A percentile compares a stretch with the other conserved stretches of the same genome.
These are phyloP conservation scores for Torymus auratus DNA, from an alignment of 2,888 invertebrate species.

Conservation along the genomic window DNA sequence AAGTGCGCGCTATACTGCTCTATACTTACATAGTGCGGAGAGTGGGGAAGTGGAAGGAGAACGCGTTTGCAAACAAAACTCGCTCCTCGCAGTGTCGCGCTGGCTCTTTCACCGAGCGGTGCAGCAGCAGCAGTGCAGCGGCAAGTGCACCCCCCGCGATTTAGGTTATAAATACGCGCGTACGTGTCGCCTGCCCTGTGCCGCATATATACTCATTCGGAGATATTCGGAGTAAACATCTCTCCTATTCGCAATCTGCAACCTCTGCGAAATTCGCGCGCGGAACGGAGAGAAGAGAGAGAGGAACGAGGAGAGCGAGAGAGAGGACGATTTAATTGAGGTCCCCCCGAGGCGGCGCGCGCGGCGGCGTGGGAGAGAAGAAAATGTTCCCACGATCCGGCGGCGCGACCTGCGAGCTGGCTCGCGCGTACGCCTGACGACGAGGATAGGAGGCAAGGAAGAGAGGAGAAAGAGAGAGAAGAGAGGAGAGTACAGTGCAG, in stretches of 20 bases:
- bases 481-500: not conserved
- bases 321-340: constrained; percentile 52
- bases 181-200: not conserved
- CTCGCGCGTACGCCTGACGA: constrained; percentile 42
- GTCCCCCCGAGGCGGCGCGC: constrained; percentile 28
- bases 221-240: too few species aligned
- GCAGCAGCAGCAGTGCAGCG: not conserved
- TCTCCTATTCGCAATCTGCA: too few species aligned
- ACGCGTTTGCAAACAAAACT: constrained; percentile 57
- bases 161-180: not conserved
- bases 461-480: constrained; percentile 3
- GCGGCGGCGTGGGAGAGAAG: constrained; percentile 66
- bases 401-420: constrained; percentile 55
- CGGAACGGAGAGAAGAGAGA: constrained; percentile 6
- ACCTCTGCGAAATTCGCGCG: too few species aligned
- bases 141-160: not conserved
- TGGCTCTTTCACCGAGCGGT: constrained; percentile 6
- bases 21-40: constrained; percentile 11
- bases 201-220: not conserved
- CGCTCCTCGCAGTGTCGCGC: constrained; percentile 16
- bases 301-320: constrained; percentile 38
- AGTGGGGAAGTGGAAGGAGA: not conserved
- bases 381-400: constrained; percentile 74
- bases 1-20: constrained; percentile 3
- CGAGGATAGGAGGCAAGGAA: not conserved